A percentile compares a stretch with the other conserved stretches of the same genome.
Conservation (phyloP, 37 sponge, comb jelly and placozoan genomes). For the Bolinopsis microptera region DNA sequence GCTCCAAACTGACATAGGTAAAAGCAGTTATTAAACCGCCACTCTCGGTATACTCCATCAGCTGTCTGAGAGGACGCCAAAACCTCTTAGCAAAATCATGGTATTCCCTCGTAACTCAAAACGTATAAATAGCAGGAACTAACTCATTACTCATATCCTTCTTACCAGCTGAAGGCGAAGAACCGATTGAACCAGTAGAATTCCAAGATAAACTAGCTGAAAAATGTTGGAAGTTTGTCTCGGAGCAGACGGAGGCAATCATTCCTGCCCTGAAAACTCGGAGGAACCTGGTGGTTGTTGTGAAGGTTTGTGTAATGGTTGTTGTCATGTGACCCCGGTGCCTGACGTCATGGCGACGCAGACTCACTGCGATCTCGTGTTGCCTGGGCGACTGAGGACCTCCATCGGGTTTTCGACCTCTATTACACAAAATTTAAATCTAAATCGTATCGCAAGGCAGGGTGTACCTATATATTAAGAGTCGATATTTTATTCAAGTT, state of each 20-base stretch:
- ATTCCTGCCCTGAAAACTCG: not conserved
- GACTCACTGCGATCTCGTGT: not conserved
- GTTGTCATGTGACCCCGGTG: not conserved
- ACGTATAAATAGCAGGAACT: no score
- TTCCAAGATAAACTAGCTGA: conserved; percentile 14
- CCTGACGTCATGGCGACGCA: not conserved
- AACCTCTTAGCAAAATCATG: no score
- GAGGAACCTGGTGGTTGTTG: not conserved
- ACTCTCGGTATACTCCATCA: no score
- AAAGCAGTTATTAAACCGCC: no score
- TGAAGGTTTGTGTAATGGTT: conserved; percentile 35
- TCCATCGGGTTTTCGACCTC: not conserved
- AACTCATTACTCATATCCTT: no score
- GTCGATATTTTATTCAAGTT: no score
- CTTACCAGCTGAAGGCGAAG: not conserved
- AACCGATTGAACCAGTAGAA: conserved; percentile 43
- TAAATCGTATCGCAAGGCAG: no score
- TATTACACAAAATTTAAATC: not conserved
- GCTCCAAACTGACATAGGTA: no score
- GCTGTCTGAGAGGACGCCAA: no score
- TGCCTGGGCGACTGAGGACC: not conserved
- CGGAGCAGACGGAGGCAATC: not conserved
- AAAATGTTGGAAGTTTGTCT: conserved; percentile 46
- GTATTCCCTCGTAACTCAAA: no score
- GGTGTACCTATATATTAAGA: no score